Evolutionary conservation across 2,113 vertebrate genomes (phyloP), one percentile per base, ranked within the genome.

Genomic region (Sinocyclocheilus grahami): DNA sequence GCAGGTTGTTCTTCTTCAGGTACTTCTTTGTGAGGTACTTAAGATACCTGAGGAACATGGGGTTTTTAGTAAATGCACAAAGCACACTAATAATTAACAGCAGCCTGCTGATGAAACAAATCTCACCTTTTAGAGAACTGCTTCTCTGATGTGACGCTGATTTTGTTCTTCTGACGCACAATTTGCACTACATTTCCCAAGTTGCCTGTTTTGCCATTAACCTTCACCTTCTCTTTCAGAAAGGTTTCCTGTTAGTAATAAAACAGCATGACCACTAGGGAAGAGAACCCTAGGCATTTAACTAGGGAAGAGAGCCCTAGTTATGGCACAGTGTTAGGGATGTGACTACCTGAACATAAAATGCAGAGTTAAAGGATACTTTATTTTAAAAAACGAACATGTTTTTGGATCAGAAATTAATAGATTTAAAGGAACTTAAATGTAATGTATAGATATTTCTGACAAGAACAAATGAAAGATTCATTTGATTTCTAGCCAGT

Each of bases 21-120:
- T 99, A 99, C 91, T 99, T 99, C 93, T 99, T 99, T 0, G 98
- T 99, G 72, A 99, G 95, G 87, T 99, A 99, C 88, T 99, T 99
- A 69, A 99, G 95, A 89, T 99, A 99, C 93, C 98, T 99, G 90
- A 30, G 0, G 33, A 46, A 53, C n/a, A 77, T 30, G 2, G 6
- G 55, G 0, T 6, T 30, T 8, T 79, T 20, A 75, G 14, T 37
- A 37, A 53, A 39, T 30, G 1, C 0, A 11, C 12, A 46, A 53
- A 37, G 42, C 1, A 51, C 42, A 24, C 2, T 4, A 24, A 4
- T 27, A 46, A 48, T 12, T 0, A 12, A 48, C 5, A 12, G 11
- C 46, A 48, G n/a, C n/a, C 16, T 2, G 9, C 24, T 62, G 8
- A 63, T 14, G 22, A n/a, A 20, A 1, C 37, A 9, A 0, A 72